Conservation (phyloP, 2,888 invertebrate species). For the Phalera bucephala region DNA sequence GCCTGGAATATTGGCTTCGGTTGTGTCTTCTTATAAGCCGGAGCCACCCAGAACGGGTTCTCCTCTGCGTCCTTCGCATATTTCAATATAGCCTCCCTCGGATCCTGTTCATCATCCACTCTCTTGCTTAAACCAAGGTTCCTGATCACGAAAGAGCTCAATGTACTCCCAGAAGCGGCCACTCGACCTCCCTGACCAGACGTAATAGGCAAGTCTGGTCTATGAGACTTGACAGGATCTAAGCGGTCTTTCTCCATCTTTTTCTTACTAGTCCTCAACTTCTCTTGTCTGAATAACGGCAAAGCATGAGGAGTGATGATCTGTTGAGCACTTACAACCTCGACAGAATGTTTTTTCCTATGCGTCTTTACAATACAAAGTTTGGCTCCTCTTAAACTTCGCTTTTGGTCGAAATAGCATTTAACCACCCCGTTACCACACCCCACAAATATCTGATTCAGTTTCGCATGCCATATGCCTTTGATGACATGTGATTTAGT, state of each 20-base stretch:
- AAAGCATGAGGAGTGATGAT: conserved; percentile 98
- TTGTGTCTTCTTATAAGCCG: conserved; percentile 95
- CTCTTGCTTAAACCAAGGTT: conserved; percentile 96
- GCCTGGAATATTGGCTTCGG: conserved; percentile 91
- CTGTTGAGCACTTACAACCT: conserved; percentile 94
- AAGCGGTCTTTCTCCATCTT: conserved; percentile 95
- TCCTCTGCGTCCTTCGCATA: conserved; percentile 97
- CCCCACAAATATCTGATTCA: conserved; percentile 98
- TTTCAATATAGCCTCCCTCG: conserved; percentile 96
- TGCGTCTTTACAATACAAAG: conserved; percentile 92
- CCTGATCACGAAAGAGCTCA: conserved; percentile 97
- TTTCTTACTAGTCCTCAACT: conserved; percentile 93
- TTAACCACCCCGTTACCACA: conserved; percentile 95
- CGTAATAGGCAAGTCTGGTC: conserved; percentile 94
- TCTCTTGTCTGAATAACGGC: conserved; percentile 96
- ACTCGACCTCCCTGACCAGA: conserved; percentile 96
- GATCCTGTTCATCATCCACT: conserved; percentile 96
- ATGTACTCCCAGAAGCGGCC: conserved; percentile 96
- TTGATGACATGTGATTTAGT: conserved; percentile 93
- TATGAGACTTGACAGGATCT: conserved; percentile 91
- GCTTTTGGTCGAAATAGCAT: conserved; percentile 94
- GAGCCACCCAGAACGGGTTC: conserved; percentile 98
- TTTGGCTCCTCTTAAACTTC: conserved; percentile 95
- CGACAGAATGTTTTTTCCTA: conserved; percentile 90
- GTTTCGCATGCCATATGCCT: conserved; percentile 96